A percentile compares a stretch with the other conserved stretches of the same genome.
phyloP scores from a whole-genome alignment of 2,888 invertebrate species.

The Diaperis boleti region DNA sequence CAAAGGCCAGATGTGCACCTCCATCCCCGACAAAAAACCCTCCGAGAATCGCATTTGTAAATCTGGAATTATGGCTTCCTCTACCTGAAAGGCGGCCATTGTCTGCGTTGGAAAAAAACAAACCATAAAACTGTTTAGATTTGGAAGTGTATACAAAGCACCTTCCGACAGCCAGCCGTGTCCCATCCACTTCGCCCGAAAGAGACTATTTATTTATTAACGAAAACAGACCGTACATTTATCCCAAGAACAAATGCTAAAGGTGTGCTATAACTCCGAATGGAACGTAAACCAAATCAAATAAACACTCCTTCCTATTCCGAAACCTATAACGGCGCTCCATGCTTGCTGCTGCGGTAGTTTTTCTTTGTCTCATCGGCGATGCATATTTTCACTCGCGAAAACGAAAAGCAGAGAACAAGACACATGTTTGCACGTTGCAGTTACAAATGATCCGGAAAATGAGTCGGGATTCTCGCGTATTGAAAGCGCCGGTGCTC shows the following conservation, averaged over 20 bases:
- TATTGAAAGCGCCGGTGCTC: constrained; percentile 32
- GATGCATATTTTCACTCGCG: constrained; percentile 20
- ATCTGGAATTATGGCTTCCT: background rate
- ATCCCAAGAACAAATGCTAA: constrained; percentile 51
- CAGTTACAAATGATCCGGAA: constrained; percentile 29
- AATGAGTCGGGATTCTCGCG: constrained; percentile 28
- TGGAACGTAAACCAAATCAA: constrained; percentile 42
- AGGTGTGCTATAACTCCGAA: constrained; percentile 20
- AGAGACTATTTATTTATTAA: constrained; percentile 59
- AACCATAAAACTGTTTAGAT: constrained; percentile 27
- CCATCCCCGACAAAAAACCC: too few species aligned
- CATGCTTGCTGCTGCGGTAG: constrained; percentile 15
- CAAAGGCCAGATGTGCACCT: constrained; percentile 11
- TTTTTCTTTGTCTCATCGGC: constrained; percentile 16
- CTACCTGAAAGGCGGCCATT: constrained; percentile 12
- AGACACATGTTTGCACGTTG: constrained; percentile 38
- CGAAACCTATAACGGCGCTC: constrained; percentile 37
- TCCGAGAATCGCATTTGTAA: background rate
- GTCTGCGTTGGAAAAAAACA: constrained; percentile 23
- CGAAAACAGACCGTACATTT: constrained; percentile 54
- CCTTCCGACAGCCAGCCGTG: constrained; percentile 52
- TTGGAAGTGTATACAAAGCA: constrained; percentile 11
- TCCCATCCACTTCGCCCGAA: constrained; percentile 50
- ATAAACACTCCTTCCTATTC: constrained; percentile 45
- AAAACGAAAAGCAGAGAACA: too few species aligned